A percentile compares a stretch with the other conserved stretches of the same genome.
Evolutionary conservation across 2,888 invertebrate species (phyloP).

Genomic region (Zele albiditarsus): DNA sequence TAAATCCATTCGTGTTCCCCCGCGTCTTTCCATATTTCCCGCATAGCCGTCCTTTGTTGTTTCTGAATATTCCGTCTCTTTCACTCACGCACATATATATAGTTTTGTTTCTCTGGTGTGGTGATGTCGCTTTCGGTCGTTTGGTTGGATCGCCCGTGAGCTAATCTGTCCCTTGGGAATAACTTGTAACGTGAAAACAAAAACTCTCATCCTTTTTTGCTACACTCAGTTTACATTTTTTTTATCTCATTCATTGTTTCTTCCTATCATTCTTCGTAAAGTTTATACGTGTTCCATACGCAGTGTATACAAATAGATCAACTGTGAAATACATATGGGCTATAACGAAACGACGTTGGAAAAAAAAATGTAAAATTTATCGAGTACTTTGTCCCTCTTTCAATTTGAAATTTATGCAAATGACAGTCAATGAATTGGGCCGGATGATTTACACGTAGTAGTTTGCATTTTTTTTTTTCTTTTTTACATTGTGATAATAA

Average conservation of each 20-base stretch:
- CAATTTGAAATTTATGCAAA: neutral
- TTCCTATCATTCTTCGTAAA: slow-evolving; percentile 4
- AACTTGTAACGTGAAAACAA: slow-evolving; percentile 67
- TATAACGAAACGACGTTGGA: too few species aligned
- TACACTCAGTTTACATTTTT: slow-evolving; percentile 21
- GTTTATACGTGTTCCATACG: neutral
- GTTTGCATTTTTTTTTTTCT: neutral
- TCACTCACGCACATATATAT: slow-evolving; percentile 15
- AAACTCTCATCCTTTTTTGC: slow-evolving; percentile 54
- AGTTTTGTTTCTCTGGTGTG: slow-evolving; percentile 45
- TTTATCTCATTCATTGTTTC: slow-evolving; percentile 24
- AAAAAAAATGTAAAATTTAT: too few species aligned
- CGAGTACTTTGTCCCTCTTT: too few species aligned
- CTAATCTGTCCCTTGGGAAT: slow-evolving; percentile 68
- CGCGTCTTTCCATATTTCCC: neutral
- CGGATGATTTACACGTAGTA: neutral
- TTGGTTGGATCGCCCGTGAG: slow-evolving; percentile 54
- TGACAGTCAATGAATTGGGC: neutral
- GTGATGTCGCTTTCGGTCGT: slow-evolving; percentile 40
- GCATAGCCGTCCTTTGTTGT: neutral
- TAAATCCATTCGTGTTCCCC: neutral
- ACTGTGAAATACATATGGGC: neutral
- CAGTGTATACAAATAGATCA: neutral
- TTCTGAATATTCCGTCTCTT: slow-evolving; percentile 19
- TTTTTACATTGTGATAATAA: too few species aligned